Evolutionary conservation across 2,113 vertebrate genomes (phyloP), one percentile per base, ranked within the genome.

Genomic region (Scomber colias): DNA sequence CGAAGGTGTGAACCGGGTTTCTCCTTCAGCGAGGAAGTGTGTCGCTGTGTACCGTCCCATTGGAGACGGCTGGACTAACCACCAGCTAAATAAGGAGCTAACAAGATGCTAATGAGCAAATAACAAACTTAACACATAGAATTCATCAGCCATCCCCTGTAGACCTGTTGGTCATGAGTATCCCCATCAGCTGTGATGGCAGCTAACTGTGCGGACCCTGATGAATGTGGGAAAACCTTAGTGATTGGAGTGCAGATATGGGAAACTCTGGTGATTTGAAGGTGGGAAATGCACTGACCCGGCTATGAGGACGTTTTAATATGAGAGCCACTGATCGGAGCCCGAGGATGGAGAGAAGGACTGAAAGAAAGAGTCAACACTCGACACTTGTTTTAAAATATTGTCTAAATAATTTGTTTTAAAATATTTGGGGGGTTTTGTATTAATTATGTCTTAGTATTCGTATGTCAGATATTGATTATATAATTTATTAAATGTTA

Each of bases 401-500:
- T 89, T 92, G 91, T 82, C 75, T 61, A 63, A 79, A 78, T 95
- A 81, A 87, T 90, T 90, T 91, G 87, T 95, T 93, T 92, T 95
- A 81, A 85, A 79, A 76, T 85, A 81, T 85, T 91, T 81, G 53
- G 56, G 77, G 75, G 40, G 13, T 66, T 87, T 87, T 75, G 19
- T 86, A 83, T 83, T 87, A 83, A 87, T 90, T 85, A 85, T 89
- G 75, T 81, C 71, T 75, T 71, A 80, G 75, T 95, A 96, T 96
- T 96, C 93, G 95, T 94, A 90, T 95, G 94, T 93, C 94, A 95
- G 95, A 96, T 96, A 97, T 96, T 96, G 96, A 97, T 95, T 97
- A 97, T 98, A 97, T 99, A 99, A 99, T 99, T 99, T 99, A 99
- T 99, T 99, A 97, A 97, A 96, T 96, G 92, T 93, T 97, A 87